Conservation (phyloP, 2,888 invertebrate genomes). For the Euclidia mi region DNA sequence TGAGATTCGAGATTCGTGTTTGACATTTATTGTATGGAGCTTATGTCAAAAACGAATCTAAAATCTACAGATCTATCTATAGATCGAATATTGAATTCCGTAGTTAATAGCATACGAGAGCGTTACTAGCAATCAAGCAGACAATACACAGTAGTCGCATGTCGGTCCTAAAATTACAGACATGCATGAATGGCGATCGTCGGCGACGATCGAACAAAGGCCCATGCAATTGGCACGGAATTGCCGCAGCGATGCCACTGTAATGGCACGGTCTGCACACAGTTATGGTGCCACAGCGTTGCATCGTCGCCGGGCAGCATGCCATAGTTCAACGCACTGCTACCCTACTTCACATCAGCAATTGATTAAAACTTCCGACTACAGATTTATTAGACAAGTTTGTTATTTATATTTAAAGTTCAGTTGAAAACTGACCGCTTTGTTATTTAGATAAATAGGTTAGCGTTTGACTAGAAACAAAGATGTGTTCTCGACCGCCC, state of each 20-base stretch:
- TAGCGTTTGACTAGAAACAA: neutral
- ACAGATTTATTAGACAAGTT: conserved; percentile 55
- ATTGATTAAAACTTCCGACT: conserved; percentile 62
- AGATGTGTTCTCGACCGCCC: too few species aligned
- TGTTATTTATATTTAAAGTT: conserved; percentile 32
- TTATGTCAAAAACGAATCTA: too few species aligned
- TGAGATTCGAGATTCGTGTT: too few species aligned
- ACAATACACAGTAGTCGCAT: conserved; percentile 11
- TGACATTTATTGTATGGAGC: too few species aligned
- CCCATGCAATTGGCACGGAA: conserved; percentile 49
- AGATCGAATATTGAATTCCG: too few species aligned
- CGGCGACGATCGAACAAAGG: conserved; percentile 28
- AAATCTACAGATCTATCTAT: too few species aligned
- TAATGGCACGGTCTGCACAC: conserved; percentile 44
- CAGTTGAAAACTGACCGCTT: conserved; percentile 3
- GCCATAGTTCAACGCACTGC: conserved; percentile 71
- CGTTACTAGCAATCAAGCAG: conserved; percentile 1
- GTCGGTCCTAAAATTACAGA: conserved; percentile 31
- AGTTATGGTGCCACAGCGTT: conserved; percentile 65
- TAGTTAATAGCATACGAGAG: neutral
- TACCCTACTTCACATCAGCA: conserved; percentile 52
- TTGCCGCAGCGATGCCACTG: conserved; percentile 43
- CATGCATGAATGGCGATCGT: conserved; percentile 33
- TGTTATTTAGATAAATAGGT: conserved; percentile 9
- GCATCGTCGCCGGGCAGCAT: conserved; percentile 69